Evolutionary conservation across 2,113 vertebrate species (phyloP).

Genomic region (Callaeas wilsoni): DNA sequence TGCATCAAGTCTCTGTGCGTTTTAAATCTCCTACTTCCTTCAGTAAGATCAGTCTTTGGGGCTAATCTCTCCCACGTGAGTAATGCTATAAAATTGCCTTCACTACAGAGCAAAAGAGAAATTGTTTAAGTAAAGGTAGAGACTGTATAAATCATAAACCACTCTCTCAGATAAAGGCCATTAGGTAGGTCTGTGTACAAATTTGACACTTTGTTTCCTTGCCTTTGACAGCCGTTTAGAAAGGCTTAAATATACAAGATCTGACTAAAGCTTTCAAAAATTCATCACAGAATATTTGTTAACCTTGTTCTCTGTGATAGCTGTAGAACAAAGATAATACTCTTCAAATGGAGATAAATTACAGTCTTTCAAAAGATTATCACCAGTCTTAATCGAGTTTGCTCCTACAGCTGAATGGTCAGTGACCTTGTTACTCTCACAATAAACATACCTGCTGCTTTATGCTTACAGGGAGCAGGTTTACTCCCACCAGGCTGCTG

Average conservation of each 20-base stretch:
- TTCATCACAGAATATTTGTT: slow-evolving; percentile 75
- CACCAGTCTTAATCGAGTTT: slow-evolving; percentile 74
- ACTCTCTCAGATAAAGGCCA: slow-evolving; percentile 66
- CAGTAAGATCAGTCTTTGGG: slow-evolving; percentile 20
- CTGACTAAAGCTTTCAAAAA: slow-evolving; percentile 74
- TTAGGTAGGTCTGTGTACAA: slow-evolving; percentile 64
- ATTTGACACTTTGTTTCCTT: slow-evolving; percentile 65
- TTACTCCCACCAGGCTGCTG: not conserved
- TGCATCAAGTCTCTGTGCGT: not conserved
- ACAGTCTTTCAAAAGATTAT: slow-evolving; percentile 78
- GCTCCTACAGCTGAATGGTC: slow-evolving; percentile 68
- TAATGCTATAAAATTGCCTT: slow-evolving; percentile 55
- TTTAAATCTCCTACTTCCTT: slow-evolving; percentile 41
- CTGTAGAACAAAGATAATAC: slow-evolving; percentile 73
- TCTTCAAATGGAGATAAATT: slow-evolving; percentile 79
- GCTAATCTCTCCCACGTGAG: slow-evolving; percentile 54
- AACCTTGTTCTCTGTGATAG: slow-evolving; percentile 70
- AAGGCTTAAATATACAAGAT: slow-evolving; percentile 62
- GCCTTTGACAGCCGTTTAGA: slow-evolving; percentile 60
- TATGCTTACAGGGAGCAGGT: not conserved
- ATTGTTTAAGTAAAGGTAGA: slow-evolving; percentile 62
- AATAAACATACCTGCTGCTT: slow-evolving; percentile 61
- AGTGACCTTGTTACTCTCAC: slow-evolving; percentile 71
- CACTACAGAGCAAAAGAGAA: slow-evolving; percentile 46
- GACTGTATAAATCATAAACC: slow-evolving; percentile 62